These are phyloP conservation scores for Parapristionchus giblindavisi DNA, from an alignment of 2,888 invertebrate genomes.

Conservation along the genomic window DNA sequence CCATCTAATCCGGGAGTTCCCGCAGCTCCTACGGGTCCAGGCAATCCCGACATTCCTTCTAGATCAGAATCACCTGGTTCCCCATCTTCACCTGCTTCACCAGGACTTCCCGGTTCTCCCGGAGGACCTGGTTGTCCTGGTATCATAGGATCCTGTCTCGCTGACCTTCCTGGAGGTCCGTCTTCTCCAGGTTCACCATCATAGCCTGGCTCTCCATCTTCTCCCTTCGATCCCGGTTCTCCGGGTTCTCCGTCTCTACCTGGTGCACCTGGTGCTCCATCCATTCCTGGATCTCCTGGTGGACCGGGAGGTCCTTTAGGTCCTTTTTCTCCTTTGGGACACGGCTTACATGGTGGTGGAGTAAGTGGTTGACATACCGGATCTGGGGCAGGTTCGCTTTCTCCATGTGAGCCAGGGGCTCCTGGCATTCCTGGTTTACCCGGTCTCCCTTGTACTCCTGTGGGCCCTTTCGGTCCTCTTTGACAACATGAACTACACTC, in stretches of 20 bases:
- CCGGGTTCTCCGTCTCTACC: conserved; percentile 18
- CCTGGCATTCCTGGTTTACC: conserved; percentile 61
- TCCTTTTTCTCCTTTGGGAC: conserved; percentile 48
- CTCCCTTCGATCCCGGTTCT: conserved; percentile 7
- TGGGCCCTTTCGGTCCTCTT: conserved; percentile 53
- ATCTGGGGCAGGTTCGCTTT: conserved; percentile 52
- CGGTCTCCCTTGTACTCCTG: conserved; percentile 42
- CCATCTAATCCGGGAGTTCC: conserved; percentile 22
- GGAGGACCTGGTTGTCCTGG: conserved; percentile 20
- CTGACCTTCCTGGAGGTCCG: conserved; percentile 14
- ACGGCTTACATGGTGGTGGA: conserved; percentile 60
- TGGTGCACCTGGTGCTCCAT: conserved; percentile 2
- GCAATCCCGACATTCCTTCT: not conserved
- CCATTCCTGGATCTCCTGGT: conserved; percentile 7
- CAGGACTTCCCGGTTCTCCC: conserved; percentile 11
- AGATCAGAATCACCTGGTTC: not conserved
- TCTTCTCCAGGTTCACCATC: conserved; percentile 31
- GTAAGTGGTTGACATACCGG: conserved; percentile 58
- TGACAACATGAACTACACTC: conserved; percentile 53
- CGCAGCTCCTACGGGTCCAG: conserved; percentile 12
- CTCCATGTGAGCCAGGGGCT: conserved; percentile 59
- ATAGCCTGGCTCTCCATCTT: conserved; percentile 7
- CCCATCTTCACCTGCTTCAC: conserved; percentile 19
- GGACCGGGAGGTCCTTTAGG: conserved; percentile 16
- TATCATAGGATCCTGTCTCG: not conserved